Percentiles rank a stretch among this genome's conserved stretches.
Conservation (phyloP, 2,113 vertebrate genomes). For the Aldabrachelys gigantea region DNA sequence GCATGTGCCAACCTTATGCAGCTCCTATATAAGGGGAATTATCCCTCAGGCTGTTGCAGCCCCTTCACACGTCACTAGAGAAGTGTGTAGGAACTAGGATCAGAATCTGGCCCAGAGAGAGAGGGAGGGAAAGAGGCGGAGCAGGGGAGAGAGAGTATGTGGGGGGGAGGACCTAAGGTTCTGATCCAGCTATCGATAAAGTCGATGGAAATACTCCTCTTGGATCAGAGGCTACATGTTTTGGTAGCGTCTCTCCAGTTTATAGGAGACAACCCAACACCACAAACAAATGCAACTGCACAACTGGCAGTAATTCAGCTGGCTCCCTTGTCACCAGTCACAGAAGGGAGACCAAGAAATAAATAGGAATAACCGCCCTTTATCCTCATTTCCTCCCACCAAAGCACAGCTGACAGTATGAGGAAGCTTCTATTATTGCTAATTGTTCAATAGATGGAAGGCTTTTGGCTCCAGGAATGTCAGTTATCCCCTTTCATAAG, state of each 20-base stretch:
- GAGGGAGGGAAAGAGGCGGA: not conserved
- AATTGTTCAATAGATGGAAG: not conserved
- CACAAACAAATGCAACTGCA: not conserved
- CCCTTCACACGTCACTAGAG: not conserved
- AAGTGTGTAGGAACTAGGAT: not conserved
- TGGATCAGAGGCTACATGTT: not conserved
- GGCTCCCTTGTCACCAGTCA: not conserved
- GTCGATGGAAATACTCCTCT: not conserved
- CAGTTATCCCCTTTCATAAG: not conserved
- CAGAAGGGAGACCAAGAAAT: not conserved
- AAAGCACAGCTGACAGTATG: not conserved
- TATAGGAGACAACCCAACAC: not conserved
- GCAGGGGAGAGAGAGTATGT: not conserved
- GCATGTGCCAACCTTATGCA: not conserved
- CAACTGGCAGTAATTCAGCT: not conserved
- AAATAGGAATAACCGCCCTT: not conserved
- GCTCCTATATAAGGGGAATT: not conserved
- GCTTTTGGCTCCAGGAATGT: not conserved
- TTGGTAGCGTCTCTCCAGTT: not conserved
- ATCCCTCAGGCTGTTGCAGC: not conserved
- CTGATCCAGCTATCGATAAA: not conserved
- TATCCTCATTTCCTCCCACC: not conserved
- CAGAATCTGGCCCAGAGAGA: not conserved
- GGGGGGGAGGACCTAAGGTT: not conserved
- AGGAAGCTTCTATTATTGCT: not conserved